Evolutionary conservation across 92 coral and sea anemone species (phyloP), one percentile per base, ranked within the genome.

Genomic region (Epizoanthus fatuus): DNA sequence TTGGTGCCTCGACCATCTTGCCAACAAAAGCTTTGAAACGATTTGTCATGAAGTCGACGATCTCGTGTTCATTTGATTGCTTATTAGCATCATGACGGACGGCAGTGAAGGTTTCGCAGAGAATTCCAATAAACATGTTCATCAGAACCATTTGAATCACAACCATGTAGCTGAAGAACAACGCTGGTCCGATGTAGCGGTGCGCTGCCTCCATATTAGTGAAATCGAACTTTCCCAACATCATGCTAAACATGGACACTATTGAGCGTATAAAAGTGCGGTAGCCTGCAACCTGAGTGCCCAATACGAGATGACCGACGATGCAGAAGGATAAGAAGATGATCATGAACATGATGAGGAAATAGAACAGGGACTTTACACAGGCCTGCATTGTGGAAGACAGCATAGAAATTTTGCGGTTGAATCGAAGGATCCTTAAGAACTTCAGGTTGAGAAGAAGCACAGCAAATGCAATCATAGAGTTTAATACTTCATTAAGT

Each of bases 51-150:
- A 94, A 96, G 15, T 95, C 93, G 19, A 95, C 85, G 25, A 96
- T 95, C 80, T 96, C 99, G 79, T 92, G 95, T 17, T 96, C 99
- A 82, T 95, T 96, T 14, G 95, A 88, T 52, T 96, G 99, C 69
- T 91, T 92, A 4, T 85, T 72, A 17, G 96, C 82, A 63, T 96
- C 98, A 15, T 70, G 57, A 57, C 96, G 94, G 63, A 96, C 99
- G 17, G 74, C 81, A 51, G 83, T 84, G 59, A 94, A 94, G 39
- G 86, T 87, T 4, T 96, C 98, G 69, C 98, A 84, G 78, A 96
- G 95, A 53, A 96, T 96, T 16, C 98, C 98, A 37, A 96, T 80
- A 65, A 94, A 96, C 92, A 96, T 86, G 87, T 96, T 96, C 53
- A 96, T 87, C 1, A 96, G 88, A 55, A 96, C 74, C 80, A 96